phyloP scores from a whole-genome alignment of 2,113 vertebrate species.

The Sylvietta virens region DNA sequence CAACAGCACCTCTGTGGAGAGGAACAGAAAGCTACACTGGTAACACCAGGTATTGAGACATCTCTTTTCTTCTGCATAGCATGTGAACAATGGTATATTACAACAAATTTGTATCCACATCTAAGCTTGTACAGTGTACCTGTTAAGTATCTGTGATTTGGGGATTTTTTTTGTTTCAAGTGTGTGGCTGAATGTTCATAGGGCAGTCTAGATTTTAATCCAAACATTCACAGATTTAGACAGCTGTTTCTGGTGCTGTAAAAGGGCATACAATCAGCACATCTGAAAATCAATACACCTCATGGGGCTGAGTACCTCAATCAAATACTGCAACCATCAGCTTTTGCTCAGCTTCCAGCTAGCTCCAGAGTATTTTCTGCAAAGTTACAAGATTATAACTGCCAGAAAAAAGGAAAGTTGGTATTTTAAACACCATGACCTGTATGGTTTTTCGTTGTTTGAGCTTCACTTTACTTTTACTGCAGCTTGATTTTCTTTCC shows the following conservation, averaged over 20 bases:
- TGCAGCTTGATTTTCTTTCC: neutral
- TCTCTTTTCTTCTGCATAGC: neutral
- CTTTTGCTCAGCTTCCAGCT: neutral
- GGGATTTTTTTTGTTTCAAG: neutral
- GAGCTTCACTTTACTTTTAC: neutral
- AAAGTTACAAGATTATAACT: neutral
- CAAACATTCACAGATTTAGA: neutral
- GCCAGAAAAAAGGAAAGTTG: neutral
- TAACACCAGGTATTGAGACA: neutral
- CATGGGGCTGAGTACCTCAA: neutral
- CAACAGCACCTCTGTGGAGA: neutral
- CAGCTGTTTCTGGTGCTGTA: neutral
- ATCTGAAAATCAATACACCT: constrained; percentile 11
- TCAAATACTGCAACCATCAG: neutral
- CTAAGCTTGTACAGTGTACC: neutral
- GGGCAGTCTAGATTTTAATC: neutral
- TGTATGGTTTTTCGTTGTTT: neutral
- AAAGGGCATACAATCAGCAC: neutral
- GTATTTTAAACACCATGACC: neutral
- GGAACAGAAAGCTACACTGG: neutral
- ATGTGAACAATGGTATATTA: neutral
- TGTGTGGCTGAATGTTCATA: neutral
- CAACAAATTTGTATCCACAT: neutral
- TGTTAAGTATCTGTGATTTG: neutral
- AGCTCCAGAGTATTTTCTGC: neutral